phyloP scores from a whole-genome alignment of 2,888 invertebrate species.

The Linnaemya vulpina region DNA sequence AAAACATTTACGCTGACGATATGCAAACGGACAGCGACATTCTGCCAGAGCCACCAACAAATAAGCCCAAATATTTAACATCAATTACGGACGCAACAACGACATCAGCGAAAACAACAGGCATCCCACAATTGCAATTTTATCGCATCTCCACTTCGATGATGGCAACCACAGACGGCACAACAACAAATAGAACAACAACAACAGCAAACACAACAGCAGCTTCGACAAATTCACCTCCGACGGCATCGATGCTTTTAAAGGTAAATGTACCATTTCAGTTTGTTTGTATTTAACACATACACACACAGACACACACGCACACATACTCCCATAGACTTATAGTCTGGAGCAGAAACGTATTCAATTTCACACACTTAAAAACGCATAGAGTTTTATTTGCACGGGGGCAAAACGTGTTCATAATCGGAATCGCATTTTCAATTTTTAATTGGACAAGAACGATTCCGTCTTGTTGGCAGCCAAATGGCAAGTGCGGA shows the following conservation, averaged over 20 bases:
- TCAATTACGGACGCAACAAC: constrained; percentile 60
- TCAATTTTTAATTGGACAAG: background rate
- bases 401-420: background rate
- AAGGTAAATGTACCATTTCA: constrained; percentile 60
- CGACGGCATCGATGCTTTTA: constrained; percentile 32
- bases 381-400: background rate
- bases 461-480: background rate
- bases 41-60: constrained; percentile 80
- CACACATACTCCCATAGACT: background rate
- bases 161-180: constrained; percentile 30
- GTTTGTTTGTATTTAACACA: constrained; percentile 27
- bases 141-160: constrained; percentile 56
- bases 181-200: constrained; percentile 10
- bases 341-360: too few relatives aligned
- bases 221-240: constrained; percentile 25
- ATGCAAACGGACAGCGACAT: constrained; percentile 80
- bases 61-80: constrained; percentile 75
- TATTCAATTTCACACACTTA: background rate
- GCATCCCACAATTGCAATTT: constrained; percentile 48
- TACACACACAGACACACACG: background rate
- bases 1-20: constrained; percentile 75
- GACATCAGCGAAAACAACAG: constrained; percentile 57
- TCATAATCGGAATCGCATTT: background rate
- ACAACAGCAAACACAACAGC: constrained; percentile 38
- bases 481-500: background rate